Conservation (phyloP, 2,888 invertebrate species). For the Patella ulyssiponensis region DNA sequence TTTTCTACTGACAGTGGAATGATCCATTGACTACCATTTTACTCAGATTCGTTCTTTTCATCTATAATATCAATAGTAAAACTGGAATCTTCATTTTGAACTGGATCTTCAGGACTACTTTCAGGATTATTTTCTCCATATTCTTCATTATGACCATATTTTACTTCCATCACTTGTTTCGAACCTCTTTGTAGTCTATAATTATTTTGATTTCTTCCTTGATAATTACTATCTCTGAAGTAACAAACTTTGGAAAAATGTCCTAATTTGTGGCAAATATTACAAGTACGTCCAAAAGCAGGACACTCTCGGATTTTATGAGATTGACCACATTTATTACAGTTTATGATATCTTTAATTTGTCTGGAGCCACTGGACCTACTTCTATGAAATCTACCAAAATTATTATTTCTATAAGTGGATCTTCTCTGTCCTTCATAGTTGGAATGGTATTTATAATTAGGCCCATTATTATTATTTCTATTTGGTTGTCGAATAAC, state of each 20-base stretch:
- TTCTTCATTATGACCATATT: too few relatives aligned
- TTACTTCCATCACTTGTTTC: too few relatives aligned
- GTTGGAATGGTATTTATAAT: background rate
- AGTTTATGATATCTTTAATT: background rate
- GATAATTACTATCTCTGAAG: background rate
- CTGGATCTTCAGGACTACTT: too few relatives aligned
- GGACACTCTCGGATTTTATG: background rate
- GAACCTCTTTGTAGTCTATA: too few relatives aligned
- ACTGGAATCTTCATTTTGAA: background rate
- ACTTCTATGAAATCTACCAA: background rate
- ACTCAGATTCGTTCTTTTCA: too few relatives aligned
- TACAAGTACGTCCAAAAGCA: background rate
- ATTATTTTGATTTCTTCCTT: too few relatives aligned
- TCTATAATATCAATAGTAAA: background rate
- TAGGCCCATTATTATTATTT: background rate
- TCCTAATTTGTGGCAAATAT: constrained; percentile 9
- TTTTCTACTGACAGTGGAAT: background rate
- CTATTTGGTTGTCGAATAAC: background rate
- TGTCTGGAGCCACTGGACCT: background rate
- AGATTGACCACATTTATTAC: background rate
- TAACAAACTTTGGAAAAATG: constrained; percentile 1
- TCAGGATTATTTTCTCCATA: too few relatives aligned
- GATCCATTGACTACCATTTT: background rate
- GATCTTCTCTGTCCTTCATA: background rate
- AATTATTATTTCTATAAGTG: background rate